Base-by-base conservation (phyloP, 2,113 vertebrate species). In the Dunckerocampus dactyliophorus region DNA sequence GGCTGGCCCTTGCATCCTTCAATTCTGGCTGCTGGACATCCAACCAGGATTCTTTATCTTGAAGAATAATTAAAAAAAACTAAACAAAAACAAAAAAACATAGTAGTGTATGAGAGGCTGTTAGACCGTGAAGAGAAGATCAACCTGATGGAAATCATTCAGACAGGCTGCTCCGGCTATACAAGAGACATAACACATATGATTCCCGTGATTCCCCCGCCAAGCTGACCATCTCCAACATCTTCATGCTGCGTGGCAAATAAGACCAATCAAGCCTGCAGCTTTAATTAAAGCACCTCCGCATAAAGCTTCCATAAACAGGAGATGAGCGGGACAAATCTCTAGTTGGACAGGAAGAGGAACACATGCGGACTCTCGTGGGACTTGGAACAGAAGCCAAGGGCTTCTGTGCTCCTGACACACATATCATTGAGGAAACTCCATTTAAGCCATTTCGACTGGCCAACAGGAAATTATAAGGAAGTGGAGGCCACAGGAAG, bases 181-280 rank as follows among this genome's bases (percentile, higher is more conserved):
- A 47, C 59, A 31, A 51, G 37, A 67, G 65, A 81, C 76, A 65
- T 39, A 69, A 55, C 48, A 49, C 19, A 12, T 63, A 12, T 63
- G 59, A 28, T 77, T 85, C 71, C 52, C 74, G 54, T 69, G 63
- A 76, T 71, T 81, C 74, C 65, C 17, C 1, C 37, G 14, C 47
- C 37, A 20, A 61, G 47, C 24, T n/a, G n/a, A 58, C 34, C 63
- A 59, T 15, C 31, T 31, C 8, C 43, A 56, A 57, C 42, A 46
- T 57, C 47, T 64, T 49, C 53, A n/a, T 47, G 43, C 67, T 70
- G 48, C 56, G 21, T 57, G 21, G 59, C 65, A 55, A 21, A 68
- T 5, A 43, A 75, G 66, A 76, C 64, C 62, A 69, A 58, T 54
- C 28, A 8, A 74, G 75, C 71, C 76, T 16, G 53, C 42, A 78